Percentiles rank a stretch among this genome's conserved stretches.
phyloP scores from a whole-genome alignment of 2,888 invertebrate species.

The Leptinotarsa juncta region DNA sequence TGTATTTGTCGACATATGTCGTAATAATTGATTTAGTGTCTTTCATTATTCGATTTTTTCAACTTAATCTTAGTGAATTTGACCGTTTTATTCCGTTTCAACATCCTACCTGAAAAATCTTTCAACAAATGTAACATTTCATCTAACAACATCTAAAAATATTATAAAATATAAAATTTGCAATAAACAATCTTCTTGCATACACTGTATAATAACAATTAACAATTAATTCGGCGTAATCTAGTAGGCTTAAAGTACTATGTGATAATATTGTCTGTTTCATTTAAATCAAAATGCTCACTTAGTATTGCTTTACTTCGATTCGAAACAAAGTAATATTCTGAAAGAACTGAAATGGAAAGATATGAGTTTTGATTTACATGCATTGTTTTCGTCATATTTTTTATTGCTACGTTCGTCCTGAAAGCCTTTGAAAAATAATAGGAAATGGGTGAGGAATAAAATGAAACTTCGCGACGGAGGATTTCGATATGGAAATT shows the following conservation, averaged over 20 bases:
- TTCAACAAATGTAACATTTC: constrained; percentile 51
- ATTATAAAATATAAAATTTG: constrained; percentile 51
- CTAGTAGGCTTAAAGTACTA: constrained; percentile 40
- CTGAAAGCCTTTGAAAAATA: constrained; percentile 13
- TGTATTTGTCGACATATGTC: constrained; percentile 37
- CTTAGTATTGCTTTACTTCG: constrained; percentile 45
- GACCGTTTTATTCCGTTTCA: constrained; percentile 48
- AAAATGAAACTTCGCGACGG: constrained; percentile 9
- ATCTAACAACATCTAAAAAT: constrained; percentile 52
- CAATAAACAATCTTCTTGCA: constrained; percentile 38
- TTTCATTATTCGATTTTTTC: constrained; percentile 39
- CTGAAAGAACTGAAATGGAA: constrained; percentile 7
- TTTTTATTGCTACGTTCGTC: constrained; percentile 17
- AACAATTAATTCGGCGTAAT: constrained; percentile 50
- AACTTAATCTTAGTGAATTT: constrained; percentile 55
- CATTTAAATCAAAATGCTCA: constrained; percentile 36
- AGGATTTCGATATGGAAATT: constrained; percentile 26
- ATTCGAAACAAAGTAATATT: background rate
- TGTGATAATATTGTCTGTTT: constrained; percentile 49
- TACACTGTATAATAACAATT: constrained; percentile 41
- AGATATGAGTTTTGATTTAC: constrained; percentile 13
- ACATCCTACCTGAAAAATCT: constrained; percentile 46
- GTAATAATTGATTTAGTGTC: constrained; percentile 41
- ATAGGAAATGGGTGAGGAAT: background rate
- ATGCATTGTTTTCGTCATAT: constrained; percentile 26